Evolutionary conservation across 2,888 invertebrate genomes (phyloP).

Genomic region (Leptinotarsa peninsularis): DNA sequence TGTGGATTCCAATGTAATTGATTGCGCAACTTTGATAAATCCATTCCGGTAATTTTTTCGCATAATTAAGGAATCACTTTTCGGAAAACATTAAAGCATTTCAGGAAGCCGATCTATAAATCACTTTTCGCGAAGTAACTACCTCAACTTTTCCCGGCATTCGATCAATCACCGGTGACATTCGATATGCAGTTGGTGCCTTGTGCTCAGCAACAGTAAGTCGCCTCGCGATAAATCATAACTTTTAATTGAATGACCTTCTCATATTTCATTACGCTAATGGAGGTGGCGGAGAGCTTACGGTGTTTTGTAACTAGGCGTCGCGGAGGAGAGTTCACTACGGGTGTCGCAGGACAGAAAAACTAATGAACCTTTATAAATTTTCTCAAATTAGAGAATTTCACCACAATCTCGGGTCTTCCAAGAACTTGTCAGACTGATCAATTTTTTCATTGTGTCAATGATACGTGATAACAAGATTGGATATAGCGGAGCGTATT

Average conservation of each 20-base stretch:
- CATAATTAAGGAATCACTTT: neutral
- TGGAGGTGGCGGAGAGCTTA: conserved; percentile 35
- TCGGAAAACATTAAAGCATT: neutral
- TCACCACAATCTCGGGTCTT: too few relatives aligned
- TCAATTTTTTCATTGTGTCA: too few relatives aligned
- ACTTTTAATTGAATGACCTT: conserved; percentile 40
- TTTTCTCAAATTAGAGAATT: neutral
- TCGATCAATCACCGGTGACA: conserved; percentile 40
- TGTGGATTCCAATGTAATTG: too few relatives aligned
- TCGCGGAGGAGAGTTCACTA: conserved; percentile 11
- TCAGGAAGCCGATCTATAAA: conserved; percentile 7
- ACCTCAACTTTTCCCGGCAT: conserved; percentile 15
- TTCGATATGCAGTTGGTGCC: conserved; percentile 34
- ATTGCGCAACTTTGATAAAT: too few relatives aligned
- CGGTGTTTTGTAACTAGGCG: conserved; percentile 30
- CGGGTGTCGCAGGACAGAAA: neutral
- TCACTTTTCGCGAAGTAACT: conserved; percentile 20
- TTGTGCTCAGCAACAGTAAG: conserved; percentile 34
- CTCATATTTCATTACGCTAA: conserved; percentile 41
- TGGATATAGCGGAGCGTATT: too few relatives aligned
- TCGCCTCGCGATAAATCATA: conserved; percentile 37
- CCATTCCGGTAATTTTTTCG: too few relatives aligned
- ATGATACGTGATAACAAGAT: too few relatives aligned
- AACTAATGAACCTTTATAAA: neutral
- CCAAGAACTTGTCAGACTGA: too few relatives aligned